Evolutionary conservation across 2,888 invertebrate species (phyloP).

Genomic region (Drosophila helvetica): DNA sequence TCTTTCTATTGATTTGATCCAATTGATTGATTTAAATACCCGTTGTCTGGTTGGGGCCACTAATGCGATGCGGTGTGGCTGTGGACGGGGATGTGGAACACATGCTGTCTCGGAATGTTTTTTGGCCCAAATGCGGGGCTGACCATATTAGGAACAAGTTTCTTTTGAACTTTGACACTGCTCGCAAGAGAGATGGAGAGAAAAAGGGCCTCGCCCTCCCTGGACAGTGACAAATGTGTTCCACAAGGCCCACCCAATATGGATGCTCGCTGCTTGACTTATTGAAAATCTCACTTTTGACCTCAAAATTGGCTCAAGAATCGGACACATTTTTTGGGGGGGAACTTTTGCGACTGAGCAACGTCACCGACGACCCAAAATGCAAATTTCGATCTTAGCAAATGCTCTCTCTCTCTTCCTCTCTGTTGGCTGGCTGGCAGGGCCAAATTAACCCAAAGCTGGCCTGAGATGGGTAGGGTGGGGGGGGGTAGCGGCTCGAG

Average conservation of each 20-base stretch:
- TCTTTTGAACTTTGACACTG: slow-evolving; percentile 27
- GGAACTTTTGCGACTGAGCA: slow-evolving; percentile 49
- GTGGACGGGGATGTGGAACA: slow-evolving; percentile 19
- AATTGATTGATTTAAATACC: slow-evolving; percentile 36
- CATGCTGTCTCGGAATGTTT: background rate
- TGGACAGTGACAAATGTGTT: slow-evolving; percentile 40
- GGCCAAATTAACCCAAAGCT: slow-evolving; percentile 21
- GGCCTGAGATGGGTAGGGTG: no score
- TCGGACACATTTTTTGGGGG: slow-evolving; percentile 8
- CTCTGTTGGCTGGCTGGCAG: background rate
- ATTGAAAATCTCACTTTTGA: slow-evolving; percentile 70
- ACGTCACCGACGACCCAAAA: slow-evolving; percentile 58
- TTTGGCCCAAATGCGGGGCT: background rate
- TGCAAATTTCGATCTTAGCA: slow-evolving; percentile 60
- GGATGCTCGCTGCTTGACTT: slow-evolving; percentile 32
- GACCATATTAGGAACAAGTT: slow-evolving; percentile 9
- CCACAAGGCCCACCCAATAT: slow-evolving; percentile 7
- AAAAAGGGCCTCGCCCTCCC: slow-evolving; percentile 25
- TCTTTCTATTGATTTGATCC: slow-evolving; percentile 18
- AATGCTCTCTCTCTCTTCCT: background rate
- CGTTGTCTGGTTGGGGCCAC: slow-evolving; percentile 2
- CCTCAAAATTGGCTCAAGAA: slow-evolving; percentile 50
- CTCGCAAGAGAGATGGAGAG: background rate
- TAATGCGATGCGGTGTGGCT: background rate
- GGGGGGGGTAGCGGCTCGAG: background rate